A percentile compares a stretch with the other conserved stretches of the same genome.
Evolutionary conservation across 92 coral and sea anemone species (phyloP).

Genomic region (Zoanthus sociatus): DNA sequence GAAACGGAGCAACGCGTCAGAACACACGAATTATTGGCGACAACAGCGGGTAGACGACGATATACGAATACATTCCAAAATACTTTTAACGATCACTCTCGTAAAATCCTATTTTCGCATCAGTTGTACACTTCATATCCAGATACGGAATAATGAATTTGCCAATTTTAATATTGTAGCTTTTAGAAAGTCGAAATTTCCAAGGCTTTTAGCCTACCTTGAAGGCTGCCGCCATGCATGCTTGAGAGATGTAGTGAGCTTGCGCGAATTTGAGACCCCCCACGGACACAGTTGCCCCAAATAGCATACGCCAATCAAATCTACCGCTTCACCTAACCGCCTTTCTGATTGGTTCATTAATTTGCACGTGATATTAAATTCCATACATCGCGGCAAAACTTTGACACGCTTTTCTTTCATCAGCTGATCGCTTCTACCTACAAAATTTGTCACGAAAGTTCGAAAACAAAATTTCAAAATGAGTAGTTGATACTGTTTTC

Average conservation of each 20-base stretch:
- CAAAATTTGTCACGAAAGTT: slow-evolving; percentile 32
- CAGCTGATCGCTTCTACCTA: slow-evolving; percentile 23
- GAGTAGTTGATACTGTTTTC: background rate
- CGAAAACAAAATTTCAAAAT: background rate
- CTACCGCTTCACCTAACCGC: slow-evolving; percentile 47
- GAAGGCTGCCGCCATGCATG: slow-evolving; percentile 58
- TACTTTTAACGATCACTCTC: slow-evolving; percentile 40
- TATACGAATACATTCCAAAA: slow-evolving; percentile 49
- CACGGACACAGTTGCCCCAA: slow-evolving; percentile 37
- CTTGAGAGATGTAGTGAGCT: slow-evolving; percentile 50
- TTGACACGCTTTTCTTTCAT: slow-evolving; percentile 17
- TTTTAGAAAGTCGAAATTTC: slow-evolving; percentile 46
- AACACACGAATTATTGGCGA: slow-evolving; percentile 53
- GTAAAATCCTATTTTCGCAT: slow-evolving; percentile 34
- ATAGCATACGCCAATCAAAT: slow-evolving; percentile 53
- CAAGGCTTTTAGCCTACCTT: slow-evolving; percentile 52
- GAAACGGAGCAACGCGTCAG: slow-evolving; percentile 58
- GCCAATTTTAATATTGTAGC: slow-evolving; percentile 20
- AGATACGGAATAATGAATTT: slow-evolving; percentile 15
- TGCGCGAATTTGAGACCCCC: slow-evolving; percentile 54
- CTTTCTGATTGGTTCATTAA: slow-evolving; percentile 23
- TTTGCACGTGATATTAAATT: slow-evolving; percentile 47
- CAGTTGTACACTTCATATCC: slow-evolving; percentile 34
- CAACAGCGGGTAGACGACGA: slow-evolving; percentile 50
- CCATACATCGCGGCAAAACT: slow-evolving; percentile 42